Base-by-base conservation (phyloP, 2,797 vertebrate species). In the Cyprinella venusta region DNA sequence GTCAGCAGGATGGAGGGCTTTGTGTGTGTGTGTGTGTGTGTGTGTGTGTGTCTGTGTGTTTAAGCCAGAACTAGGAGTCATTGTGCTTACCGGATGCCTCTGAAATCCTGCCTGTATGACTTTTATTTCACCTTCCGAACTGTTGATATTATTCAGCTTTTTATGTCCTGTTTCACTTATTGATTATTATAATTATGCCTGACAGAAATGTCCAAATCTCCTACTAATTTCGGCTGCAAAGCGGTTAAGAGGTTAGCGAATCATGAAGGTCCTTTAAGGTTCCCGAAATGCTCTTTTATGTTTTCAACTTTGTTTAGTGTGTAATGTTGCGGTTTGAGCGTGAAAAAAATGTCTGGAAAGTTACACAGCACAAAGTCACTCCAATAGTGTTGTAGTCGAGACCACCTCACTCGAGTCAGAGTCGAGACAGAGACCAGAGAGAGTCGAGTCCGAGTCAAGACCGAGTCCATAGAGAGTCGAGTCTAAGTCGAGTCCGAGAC, bases 21-120 rank as follows among this genome's bases (percentile, higher is more conserved):
- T 69, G 64, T 75, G 38, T 24, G 33, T 56, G 21, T 54, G 50
- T 50, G 42, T 63, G 15, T 13, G 21, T 26, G 54, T 76, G 26
- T 74, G 24, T 72, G 45, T 72, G 70, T 74, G 48, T 75, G 61
- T 71, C 19, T 33, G 52, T 36, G 5, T 75, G 50, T 54, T 24
- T 42, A 18, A 76, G 38, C 75, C 65, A 67, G 61, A 15, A 38
- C 64, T 72, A 50, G 38, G 24, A n/a, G n/a, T 38, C 45, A 36
- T 67, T 26, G 19, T 45, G 16, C 56, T 82, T 36, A 79, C 75
- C 12, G 48, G 56, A 71, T 63, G 42, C 67, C 48, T 63, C 54
- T 45, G 71, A 72, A 69, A 52, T 85, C 67, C 74, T 72, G 45
- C 21, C 50, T 69, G 50, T 71, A 50, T 52, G 71, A 81, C 71